Evolutionary conservation across 64 coral and sea anemone genomes (phyloP), one percentile per base, ranked within the genome.

Genomic region (Pachyseris speciosa): DNA sequence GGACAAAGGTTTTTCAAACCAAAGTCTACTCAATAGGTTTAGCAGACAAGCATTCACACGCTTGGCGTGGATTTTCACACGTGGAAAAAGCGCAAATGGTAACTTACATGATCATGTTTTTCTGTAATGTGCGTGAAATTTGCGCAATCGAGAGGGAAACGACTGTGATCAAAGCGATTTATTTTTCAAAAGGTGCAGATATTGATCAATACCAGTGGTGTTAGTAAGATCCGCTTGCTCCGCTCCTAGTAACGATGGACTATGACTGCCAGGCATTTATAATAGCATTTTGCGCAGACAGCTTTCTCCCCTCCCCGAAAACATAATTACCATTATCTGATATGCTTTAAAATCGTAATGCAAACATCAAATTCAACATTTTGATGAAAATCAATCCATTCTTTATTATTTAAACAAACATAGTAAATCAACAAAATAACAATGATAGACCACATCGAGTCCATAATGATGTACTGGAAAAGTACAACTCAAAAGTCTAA

Each of bases 381-480:
- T 74, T 4, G 49, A 31, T 40, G n/a, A 38, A 81, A 81, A 19
- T 61, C 77, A 81, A 39, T 81, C 63, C 52, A 81, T 40, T 57
- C 26, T 81, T 81, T 61, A 81, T 81, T 81, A 61, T 61, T 7
- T 61, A 37, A 81, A 81, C 32, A 41, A 81, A 81, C 75, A 60
- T 9, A 39, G 34, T 61, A 61, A 51, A 81, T 61, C 76, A 9
- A 60, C 7, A 10, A 42, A 16, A 61, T 61, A 24, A 59, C 77
- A 81, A 81, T 81, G 25, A 9, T 40, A 4, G 37, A 20, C 34
- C 60, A 25, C 34, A 39, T 40, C 55, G n/a, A 39, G 19, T 39
- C 2, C 25, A 6, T 27, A 20, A 20, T 81, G 10, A 11, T 3
- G 11, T 71, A 19, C 36, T 17, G 5, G 17, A 37, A 25, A 50